Evolutionary conservation across 2,888 invertebrate species (phyloP).

Genomic region (Drosophila picticornis): DNA sequence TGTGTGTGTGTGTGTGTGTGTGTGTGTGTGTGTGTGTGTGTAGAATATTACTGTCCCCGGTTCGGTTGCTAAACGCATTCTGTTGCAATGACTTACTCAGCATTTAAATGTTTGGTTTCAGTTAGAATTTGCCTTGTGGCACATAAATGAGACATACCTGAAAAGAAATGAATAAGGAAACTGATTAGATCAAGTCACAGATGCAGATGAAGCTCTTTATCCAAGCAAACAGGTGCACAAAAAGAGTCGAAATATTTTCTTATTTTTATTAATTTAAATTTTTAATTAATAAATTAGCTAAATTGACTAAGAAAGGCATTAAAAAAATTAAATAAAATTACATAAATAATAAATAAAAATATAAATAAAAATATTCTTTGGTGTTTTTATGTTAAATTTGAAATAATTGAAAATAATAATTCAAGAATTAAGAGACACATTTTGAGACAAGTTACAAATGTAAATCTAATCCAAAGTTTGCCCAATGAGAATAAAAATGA

Average conservation of each 20-base stretch:
- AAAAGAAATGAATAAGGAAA: constrained; percentile 25
- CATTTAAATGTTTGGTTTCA: constrained; percentile 3
- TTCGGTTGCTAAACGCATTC: constrained; percentile 31
- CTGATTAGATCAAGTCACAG: constrained; percentile 29
- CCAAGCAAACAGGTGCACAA: not conserved
- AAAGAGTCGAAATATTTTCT: not conserved
- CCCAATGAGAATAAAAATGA: not conserved
- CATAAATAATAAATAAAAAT: too few relatives aligned
- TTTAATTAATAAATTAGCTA: not conserved
- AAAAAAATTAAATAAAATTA: not conserved
- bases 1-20: not conserved
- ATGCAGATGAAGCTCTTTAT: not conserved
- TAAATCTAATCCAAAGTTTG: not conserved
- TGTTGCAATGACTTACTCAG: constrained; percentile 67
- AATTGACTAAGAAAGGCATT: not conserved
- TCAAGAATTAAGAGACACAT: not conserved
- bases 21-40: not conserved
- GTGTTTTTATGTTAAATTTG: not conserved
- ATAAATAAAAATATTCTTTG: not conserved
- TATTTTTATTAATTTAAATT: not conserved
- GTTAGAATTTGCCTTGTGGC: not conserved
- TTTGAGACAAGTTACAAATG: not conserved
- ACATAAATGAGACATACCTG: constrained; percentile 51
- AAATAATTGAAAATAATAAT: not conserved
- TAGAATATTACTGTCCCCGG: constrained; percentile 10